Evolutionary conservation across 2,888 invertebrate species (phyloP), one percentile per base, ranked within the genome.

Genomic region (Thysanoteuthis rhombus): DNA sequence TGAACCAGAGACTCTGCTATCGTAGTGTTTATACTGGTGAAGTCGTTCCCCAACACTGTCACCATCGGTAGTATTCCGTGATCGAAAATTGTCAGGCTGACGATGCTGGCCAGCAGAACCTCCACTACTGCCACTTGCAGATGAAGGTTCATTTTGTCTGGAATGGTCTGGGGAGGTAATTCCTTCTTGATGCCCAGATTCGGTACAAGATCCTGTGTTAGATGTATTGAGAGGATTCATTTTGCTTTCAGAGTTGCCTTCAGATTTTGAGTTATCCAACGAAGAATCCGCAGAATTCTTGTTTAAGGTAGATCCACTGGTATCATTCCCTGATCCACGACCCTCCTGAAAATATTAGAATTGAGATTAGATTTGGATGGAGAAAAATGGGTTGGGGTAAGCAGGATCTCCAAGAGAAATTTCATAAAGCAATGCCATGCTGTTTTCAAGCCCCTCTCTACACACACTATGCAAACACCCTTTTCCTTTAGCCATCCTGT

Each of bases 21-120:
- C 75, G 3, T 75, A 75, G 75, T 75, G 75, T 75, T 75, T 75
- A 75, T 75, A 75, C n/a, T 75, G 75, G 75, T 75, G 75, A 75
- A n/a, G 75, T 75, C 75, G 75, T n/a, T 75, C 75, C 75, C 75
- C 75, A 75, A 75, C 75, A 75, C n/a, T 75, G n/a, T 75, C 75
- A 36, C 75, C 75, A 75, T 75, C 75, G 12, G 75, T 75, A 75
- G n/a, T 75, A 75, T 75, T 75, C 75, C 75, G 75, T 75, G 75
- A 75, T 75, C 75, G 75, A n/a, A n/a, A 75, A 75, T 75, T 75
- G n/a, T 75, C 75, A 16, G 75, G 12, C n/a, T 75, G 75, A 36
- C n/a, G n/a, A n/a, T 75, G 75, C 75, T 75, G 75, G 75, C n/a
- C 36, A 36, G 36, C 36, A 75, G 75, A n/a, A 75, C 75, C n/a